Base-by-base conservation (phyloP, 2,888 invertebrate genomes). In the Lasioglossum vierecki region DNA sequence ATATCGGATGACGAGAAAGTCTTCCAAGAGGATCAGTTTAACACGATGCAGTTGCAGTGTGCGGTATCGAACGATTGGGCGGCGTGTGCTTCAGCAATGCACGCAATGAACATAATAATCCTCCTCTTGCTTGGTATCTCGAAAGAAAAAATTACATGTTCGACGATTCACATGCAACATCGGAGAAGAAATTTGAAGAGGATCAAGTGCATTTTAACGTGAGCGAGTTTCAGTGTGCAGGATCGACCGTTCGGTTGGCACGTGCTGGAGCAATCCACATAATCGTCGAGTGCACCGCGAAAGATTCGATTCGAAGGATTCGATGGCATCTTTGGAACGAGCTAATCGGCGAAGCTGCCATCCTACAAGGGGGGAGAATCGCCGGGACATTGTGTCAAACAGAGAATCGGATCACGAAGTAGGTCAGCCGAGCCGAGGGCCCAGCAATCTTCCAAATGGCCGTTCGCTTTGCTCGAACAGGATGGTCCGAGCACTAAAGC, bases 401-500 rank as follows among this genome's bases (percentile, higher is more conserved):
- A 75, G 76, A 75, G 76, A 85, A 84, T 85, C 84, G 85, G 80
- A 80, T 84, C 86, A 72, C 81, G 73, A 84, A 86, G 86, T 86
- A 82, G 85, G 85, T 82, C 82, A 81, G 73, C 44, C 82, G 44
- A 66, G 49, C 76, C 76, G 79, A 75, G 76, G 83, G 26, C 79
- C 44, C 74, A 71, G 76, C 85, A 86, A 82, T 86, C 79, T 83
- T 76, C 86, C 63, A 76, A 86, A 86, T 87, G 86, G 86, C 53
- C 86, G 79, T 74, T 83, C 83, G 74, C 83, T 83, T 80, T 83
- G 80, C 77, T 44, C 57, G 78, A 72, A 75, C 63, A 75, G 85
- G 85, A 84, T 60, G 76, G 79, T 85, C 79, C 84, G 73, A 79
- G 60, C 84, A 76, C 78, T 81, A 76, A 82, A 80, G 85, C 71